Percentiles rank a stretch among this genome's conserved stretches.
Conservation (phyloP, 2,797 vertebrate species). For the Channa striata region DNA sequence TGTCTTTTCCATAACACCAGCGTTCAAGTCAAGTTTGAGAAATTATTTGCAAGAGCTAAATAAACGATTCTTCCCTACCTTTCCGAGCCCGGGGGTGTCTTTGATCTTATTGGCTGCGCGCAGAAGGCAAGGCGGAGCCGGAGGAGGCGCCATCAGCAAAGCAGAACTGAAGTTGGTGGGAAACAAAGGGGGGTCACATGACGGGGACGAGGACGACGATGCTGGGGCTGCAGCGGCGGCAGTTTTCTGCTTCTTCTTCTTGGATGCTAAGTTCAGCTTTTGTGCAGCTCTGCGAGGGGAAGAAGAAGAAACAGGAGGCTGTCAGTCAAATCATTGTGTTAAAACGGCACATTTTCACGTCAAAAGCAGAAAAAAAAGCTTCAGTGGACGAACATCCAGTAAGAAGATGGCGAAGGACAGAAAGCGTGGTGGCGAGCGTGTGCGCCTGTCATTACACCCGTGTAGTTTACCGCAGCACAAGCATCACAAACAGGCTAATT, state of each 20-base stretch:
- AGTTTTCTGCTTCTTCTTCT: slow-evolving; percentile 94
- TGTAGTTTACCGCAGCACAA: slow-evolving; percentile 34
- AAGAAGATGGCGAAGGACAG: not conserved
- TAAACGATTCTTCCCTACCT: slow-evolving; percentile 83
- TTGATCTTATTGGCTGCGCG: slow-evolving; percentile 96
- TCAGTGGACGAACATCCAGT: not conserved
- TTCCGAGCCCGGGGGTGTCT: slow-evolving; percentile 96
- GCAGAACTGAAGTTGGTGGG: slow-evolving; percentile 94
- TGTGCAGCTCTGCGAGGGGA: slow-evolving; percentile 91
- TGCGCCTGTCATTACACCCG: slow-evolving; percentile 38
- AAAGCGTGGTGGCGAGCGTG: not conserved
- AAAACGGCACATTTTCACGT: not conserved
- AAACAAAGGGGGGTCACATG: slow-evolving; percentile 90
- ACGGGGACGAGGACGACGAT: slow-evolving; percentile 52
- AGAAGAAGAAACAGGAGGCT: slow-evolving; percentile 3
- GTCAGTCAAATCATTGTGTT: not conserved
- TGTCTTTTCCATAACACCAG: not conserved
- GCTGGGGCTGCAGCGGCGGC: slow-evolving; percentile 79
- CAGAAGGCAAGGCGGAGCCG: slow-evolving; percentile 94
- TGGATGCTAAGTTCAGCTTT: slow-evolving; percentile 96
- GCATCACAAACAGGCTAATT: slow-evolving; percentile 49
- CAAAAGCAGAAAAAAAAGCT: not conserved
- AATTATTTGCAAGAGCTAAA: not conserved
- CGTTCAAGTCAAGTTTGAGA: too few species aligned
- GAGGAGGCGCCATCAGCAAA: slow-evolving; percentile 90